Conservation (phyloP, 2,113 vertebrate genomes). For the Labrus mixtus region DNA sequence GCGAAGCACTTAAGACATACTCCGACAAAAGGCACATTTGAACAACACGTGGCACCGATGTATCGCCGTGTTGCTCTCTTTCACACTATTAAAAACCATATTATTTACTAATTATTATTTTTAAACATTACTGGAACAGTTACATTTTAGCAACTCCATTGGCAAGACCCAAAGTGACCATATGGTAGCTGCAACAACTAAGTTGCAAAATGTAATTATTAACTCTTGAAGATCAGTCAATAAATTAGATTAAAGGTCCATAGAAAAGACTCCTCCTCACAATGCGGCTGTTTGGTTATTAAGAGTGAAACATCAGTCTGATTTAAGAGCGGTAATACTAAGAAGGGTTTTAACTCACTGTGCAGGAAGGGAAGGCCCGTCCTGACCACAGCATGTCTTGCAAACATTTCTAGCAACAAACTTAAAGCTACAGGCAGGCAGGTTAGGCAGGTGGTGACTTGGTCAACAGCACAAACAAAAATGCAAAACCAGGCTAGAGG, state of each 20-base stretch:
- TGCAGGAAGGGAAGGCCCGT: not conserved
- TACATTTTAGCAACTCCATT: slow-evolving; percentile 16
- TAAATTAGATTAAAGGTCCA: slow-evolving; percentile 43
- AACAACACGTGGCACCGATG: slow-evolving; percentile 28
- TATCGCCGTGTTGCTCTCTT: slow-evolving; percentile 24
- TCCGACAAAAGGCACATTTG: slow-evolving; percentile 45
- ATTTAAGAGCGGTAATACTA: slow-evolving; percentile 36
- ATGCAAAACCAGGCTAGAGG: not conserved
- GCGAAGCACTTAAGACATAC: slow-evolving; percentile 34
- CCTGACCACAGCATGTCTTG: slow-evolving; percentile 11
- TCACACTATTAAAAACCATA: slow-evolving; percentile 43
- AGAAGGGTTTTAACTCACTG: slow-evolving; percentile 38
- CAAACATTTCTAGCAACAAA: slow-evolving; percentile 51
- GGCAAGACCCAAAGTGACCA: slow-evolving; percentile 22
- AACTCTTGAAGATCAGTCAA: slow-evolving; percentile 26
- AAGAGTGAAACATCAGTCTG: slow-evolving; percentile 22
- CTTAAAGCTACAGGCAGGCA: slow-evolving; percentile 44
- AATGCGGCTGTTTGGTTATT: slow-evolving; percentile 22
- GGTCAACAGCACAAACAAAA: slow-evolving; percentile 46
- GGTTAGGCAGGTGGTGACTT: slow-evolving; percentile 36
- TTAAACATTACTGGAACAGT: slow-evolving; percentile 23
- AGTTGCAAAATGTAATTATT: not conserved
- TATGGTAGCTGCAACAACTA: slow-evolving; percentile 5
- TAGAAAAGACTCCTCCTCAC: slow-evolving; percentile 32
- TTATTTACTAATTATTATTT: slow-evolving; percentile 28